Evolutionary conservation across 2,888 invertebrate genomes (phyloP), one percentile per base, ranked within the genome.

Genomic region (Sinohyriopsis cumingii): DNA sequence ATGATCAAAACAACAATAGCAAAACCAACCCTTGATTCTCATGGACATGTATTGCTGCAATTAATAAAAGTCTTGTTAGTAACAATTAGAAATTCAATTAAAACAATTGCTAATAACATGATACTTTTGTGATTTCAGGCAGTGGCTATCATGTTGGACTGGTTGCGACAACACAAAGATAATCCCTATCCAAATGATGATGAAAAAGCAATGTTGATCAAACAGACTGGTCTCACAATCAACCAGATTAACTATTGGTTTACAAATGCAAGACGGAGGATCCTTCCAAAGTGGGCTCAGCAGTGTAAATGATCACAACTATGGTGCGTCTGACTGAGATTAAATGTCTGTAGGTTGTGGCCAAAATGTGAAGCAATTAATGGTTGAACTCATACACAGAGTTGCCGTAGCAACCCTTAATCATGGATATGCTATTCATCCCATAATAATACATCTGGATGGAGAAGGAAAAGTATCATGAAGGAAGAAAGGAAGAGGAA

Each of bases 241-340:
- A 89, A 88, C 74, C 90, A 90, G 76, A 89, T 90, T 68, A 90
- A 90, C 82, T 90, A 90, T 76, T 90, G 90, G 90, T 90, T 90
- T 76, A 89, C 89, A 33, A 90, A 90, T 71, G 90, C 90, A 18
- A 78, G 90, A n/a, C 79, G 90, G 33, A 80, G 90, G 68, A 89
- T 89, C 70, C 81, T 90, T 72, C 90, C 90, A 65, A 90, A 90
- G 77, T 90, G 90, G 90, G 85, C 86, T 2, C 83, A 83, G 65
- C 85, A 85, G 77, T 86, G 86, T 75, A 86, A 86, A 67, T 81
- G 75, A 63, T 19, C 55, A 25, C n/a, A 24, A 25, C 24, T 57
- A 22, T 20, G 57, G 57, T 22, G 57, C 15, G 24, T 20, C 24
- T 12, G 19, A 57, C 24, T n/a, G 57, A n/a, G 9, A 57, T 57